These are phyloP conservation scores for Nebria salina DNA, from an alignment of 2,888 invertebrate genomes.

Conservation along the genomic window DNA sequence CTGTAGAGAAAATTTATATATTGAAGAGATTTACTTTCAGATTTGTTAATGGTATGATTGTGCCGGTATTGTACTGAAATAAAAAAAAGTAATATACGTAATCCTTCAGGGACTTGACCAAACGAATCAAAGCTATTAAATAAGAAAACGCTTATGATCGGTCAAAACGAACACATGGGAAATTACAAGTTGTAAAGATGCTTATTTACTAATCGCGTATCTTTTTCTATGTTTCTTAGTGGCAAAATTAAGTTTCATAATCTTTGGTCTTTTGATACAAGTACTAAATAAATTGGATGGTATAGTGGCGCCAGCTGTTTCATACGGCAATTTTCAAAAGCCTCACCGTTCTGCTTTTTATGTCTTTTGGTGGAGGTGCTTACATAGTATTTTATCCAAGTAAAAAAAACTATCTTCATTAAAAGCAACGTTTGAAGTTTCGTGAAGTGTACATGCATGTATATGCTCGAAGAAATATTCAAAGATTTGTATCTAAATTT, in stretches of 20 bases:
- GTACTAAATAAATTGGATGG: neutral
- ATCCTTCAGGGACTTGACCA: neutral
- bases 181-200: neutral
- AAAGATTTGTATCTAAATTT: constrained; percentile 1
- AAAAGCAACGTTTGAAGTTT: neutral
- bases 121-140: neutral
- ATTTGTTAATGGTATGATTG: no score
- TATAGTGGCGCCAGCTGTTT: neutral
- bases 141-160: neutral
- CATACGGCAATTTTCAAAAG: neutral
- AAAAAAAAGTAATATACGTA: no score
- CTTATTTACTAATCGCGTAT: neutral
- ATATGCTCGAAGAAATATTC: neutral
- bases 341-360: neutral
- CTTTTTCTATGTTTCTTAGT: neutral
- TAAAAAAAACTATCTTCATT: constrained; percentile 1
- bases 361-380: neutral
- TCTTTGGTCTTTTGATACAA: neutral
- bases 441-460: neutral
- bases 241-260: neutral
- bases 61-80: no score
- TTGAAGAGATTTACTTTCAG: no score
- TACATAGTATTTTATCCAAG: neutral
- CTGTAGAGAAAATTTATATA: no score
- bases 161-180: neutral